Evolutionary conservation across 2,113 vertebrate genomes (phyloP).

Genomic region (Gracilinanus agilis): DNA sequence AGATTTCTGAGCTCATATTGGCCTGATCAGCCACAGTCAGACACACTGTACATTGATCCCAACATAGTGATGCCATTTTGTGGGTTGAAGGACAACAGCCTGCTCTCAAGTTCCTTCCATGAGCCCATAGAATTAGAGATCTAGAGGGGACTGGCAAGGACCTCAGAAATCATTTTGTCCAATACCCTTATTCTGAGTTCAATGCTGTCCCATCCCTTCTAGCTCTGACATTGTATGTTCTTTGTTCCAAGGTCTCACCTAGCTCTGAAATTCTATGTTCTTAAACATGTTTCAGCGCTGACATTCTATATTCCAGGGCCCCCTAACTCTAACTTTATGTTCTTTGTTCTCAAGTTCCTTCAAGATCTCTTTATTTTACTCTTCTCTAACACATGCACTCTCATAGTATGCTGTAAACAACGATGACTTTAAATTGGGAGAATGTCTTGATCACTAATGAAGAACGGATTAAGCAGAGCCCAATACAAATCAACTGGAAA

Average conservation of each 20-base stretch:
- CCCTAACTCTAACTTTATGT: not conserved
- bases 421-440: not conserved
- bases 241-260: not conserved
- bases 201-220: too few species aligned
- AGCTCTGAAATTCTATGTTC: not conserved
- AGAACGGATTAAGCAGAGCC: slow-evolving; percentile 28
- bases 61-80: too few species aligned
- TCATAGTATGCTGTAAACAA: not conserved
- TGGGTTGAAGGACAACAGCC: too few species aligned
- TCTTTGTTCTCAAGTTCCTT: not conserved
- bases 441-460: not conserved
- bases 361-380: not conserved
- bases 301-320: not conserved
- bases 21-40: too few species aligned
- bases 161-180: not conserved
- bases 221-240: not conserved
- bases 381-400: not conserved
- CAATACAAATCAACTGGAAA: not conserved
- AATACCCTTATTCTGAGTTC: not conserved
- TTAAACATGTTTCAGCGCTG: not conserved
- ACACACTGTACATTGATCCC: too few species aligned
- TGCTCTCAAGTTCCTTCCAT: not conserved
- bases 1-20: too few species aligned
- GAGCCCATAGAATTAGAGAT: not conserved
- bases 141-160: not conserved